phyloP scores from a whole-genome alignment of 2,888 invertebrate genomes.

The Selenia dentaria region DNA sequence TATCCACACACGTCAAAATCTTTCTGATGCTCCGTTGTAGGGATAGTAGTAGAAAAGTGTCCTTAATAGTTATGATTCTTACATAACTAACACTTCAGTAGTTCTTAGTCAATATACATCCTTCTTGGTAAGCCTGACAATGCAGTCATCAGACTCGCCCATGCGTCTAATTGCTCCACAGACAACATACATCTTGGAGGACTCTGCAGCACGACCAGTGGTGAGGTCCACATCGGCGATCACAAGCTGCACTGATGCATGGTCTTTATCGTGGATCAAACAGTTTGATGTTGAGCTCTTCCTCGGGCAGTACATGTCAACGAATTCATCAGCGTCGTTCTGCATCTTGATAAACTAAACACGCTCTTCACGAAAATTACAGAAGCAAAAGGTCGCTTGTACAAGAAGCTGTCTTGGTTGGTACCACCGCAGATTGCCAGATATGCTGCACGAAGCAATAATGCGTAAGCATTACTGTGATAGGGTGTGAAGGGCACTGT shows the following conservation, averaged over 20 bases:
- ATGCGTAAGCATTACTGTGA: too few species aligned
- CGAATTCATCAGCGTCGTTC: constrained; percentile 99
- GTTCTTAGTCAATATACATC: constrained; percentile 94
- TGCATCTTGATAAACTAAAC: constrained; percentile 91
- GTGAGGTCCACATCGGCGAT: constrained; percentile 97
- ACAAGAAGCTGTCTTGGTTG: too few species aligned
- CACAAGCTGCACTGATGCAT: constrained; percentile 98
- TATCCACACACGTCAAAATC: too few species aligned
- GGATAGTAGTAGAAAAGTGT: too few species aligned
- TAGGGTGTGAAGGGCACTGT: too few species aligned
- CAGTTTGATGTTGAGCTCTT: constrained; percentile 99
- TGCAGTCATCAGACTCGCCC: constrained; percentile 99
- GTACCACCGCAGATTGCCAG: too few species aligned
- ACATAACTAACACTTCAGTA: too few species aligned
- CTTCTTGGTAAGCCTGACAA: constrained; percentile 96
- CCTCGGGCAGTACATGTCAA: constrained; percentile 99
- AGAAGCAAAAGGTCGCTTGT: too few species aligned
- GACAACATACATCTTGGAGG: constrained; percentile 96
- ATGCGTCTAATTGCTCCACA: constrained; percentile 98
- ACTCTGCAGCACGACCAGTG: constrained; percentile 96
- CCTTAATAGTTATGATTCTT: too few species aligned
- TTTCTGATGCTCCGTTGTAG: too few species aligned
- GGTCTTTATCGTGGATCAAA: constrained; percentile 99
- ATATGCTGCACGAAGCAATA: too few species aligned
- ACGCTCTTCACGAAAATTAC: too few species aligned